Percentiles rank a stretch among this genome's conserved stretches.
Conservation (phyloP, 2,797 vertebrate genomes). For the Amphiprion clarkii region DNA sequence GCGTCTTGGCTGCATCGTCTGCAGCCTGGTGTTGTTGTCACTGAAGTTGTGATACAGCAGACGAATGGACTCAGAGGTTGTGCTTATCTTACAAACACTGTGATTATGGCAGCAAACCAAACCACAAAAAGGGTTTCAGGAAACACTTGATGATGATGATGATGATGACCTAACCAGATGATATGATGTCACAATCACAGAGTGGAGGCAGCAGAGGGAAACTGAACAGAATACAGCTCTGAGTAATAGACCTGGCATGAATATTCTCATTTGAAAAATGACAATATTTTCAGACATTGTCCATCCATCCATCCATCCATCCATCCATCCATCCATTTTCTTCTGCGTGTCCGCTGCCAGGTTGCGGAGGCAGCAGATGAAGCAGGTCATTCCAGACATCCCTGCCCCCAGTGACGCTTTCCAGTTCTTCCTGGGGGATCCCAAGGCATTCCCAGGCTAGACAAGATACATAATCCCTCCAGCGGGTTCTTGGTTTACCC, state of each 20-base stretch:
- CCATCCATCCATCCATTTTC: too few species aligned
- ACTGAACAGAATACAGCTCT: background rate
- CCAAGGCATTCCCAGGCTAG: too few species aligned
- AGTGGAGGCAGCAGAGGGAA: background rate
- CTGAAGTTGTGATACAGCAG: background rate
- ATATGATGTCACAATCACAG: background rate
- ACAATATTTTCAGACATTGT: too few species aligned
- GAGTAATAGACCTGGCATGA: slow-evolving; percentile 7
- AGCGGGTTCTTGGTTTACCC: too few species aligned
- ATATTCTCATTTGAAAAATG: background rate
- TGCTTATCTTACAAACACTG: background rate
- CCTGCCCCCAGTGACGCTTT: too few species aligned
- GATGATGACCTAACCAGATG: background rate
- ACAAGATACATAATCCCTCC: too few species aligned
- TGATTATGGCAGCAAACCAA: background rate
- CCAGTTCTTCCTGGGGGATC: too few species aligned
- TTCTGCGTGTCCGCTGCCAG: too few species aligned
- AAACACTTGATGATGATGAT: background rate
- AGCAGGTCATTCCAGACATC: too few species aligned
- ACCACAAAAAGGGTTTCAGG: background rate
- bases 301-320: too few species aligned
- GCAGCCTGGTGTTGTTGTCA: background rate
- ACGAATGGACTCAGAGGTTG: background rate
- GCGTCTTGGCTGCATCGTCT: slow-evolving; percentile 5
- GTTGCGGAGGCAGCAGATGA: too few species aligned